Percentiles rank a stretch among this genome's conserved stretches.
These are phyloP conservation scores for Actinostola sp. DNA, from an alignment of 92 coral and sea anemone species.

Conservation along the genomic window DNA sequence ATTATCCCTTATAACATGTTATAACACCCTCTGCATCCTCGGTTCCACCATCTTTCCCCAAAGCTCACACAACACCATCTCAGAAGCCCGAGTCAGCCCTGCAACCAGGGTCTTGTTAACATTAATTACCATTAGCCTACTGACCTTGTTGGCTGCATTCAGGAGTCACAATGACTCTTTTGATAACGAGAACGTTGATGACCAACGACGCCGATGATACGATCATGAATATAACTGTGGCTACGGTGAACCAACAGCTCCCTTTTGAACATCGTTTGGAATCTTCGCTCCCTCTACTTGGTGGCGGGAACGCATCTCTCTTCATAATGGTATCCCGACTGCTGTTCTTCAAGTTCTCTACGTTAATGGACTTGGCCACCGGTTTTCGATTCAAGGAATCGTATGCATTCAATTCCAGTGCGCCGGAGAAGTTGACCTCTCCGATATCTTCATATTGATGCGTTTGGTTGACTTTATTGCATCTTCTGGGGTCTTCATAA, in stretches of 20 bases:
- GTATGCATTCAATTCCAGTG: neutral
- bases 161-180: neutral
- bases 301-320: neutral
- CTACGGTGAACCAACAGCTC: neutral
- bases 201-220: constrained; percentile 10
- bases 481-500: neutral
- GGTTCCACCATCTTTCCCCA: no score
- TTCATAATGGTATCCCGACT: neutral
- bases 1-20: no score
- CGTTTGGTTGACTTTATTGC: neutral
- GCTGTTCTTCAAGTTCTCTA: no score
- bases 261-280: neutral
- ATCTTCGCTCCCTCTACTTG: neutral
- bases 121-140: no score
- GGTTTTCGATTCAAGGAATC: neutral
- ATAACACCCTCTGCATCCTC: no score
- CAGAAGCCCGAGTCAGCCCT: no score
- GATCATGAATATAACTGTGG: neutral
- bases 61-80: no score
- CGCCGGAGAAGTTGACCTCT: neutral
- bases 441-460: constrained; percentile 9
- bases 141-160: neutral
- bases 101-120: no score
- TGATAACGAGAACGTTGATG: constrained; percentile 15
- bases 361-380: neutral